Evolutionary conservation across 2,113 vertebrate species (phyloP), one percentile per base, ranked within the genome.

Genomic region (Grus americana): DNA sequence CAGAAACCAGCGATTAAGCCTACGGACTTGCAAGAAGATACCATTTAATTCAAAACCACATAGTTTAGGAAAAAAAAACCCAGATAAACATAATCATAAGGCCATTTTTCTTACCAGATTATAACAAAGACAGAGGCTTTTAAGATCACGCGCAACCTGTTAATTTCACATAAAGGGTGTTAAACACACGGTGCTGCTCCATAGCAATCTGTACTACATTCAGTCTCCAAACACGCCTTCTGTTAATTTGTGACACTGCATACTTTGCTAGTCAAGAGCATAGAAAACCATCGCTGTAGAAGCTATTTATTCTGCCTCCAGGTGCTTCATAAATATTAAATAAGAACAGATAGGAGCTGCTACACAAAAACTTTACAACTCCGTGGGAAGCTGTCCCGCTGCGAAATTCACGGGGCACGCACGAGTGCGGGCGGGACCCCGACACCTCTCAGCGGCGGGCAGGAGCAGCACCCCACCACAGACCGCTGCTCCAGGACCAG

Each of bases 211-310:
- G 73, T 15, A n/a, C 52, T 15, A 27, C 65, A 4, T 2, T 11
- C 68, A 5, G 15, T 3, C 73, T 84, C 78, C 88, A 44, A 83
- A 71, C 61, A 27, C 88, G 42, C 93, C 59, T 40, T 49, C 93
- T 84, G 95, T 30, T 66, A 11, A 78, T 62, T 59, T 74, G 57
- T 85, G 93, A 84, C 92, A 74, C 78, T 5, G 85, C 78, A 47
- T 74, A 84, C 89, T 74, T 78, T 40, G 29, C 61, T 49, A 49
- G 57, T 67, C 47, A 8, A 50, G 21, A 92, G 63, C 27, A n/a
- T 47, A 57, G 72, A 65, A 70, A 93, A 10, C 46, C 76, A 55
- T 22, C 19, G 15, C 80, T 9, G 29, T 2, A 12, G 16, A 73
- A 96, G 47, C 66, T 57, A 27, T 26, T 55, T 24, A 30, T 36